These are phyloP conservation scores for Ennomos fuscantarius DNA, from an alignment of 2,888 invertebrate genomes.

Conservation along the genomic window DNA sequence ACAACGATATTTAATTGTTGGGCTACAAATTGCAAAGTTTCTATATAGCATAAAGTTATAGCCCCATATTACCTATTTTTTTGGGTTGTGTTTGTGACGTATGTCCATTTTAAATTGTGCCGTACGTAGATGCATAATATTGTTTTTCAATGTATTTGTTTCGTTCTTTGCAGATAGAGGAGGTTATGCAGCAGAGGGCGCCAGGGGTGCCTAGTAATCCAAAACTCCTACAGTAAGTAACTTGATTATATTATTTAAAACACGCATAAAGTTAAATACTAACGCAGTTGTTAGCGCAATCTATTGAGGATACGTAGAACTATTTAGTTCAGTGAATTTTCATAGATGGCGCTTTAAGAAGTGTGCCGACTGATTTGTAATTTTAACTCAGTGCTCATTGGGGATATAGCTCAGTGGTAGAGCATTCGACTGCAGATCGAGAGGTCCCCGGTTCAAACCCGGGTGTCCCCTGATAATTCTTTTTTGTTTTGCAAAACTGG, in stretches of 20 bases:
- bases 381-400: conserved; percentile 40
- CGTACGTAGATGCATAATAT: background rate
- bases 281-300: conserved; percentile 55
- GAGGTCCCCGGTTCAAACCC: conserved; percentile 85
- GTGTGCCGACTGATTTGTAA: conserved; percentile 30
- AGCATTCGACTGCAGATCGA: conserved; percentile 85
- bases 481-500: conserved; percentile 4
- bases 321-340: background rate
- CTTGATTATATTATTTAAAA: conserved; percentile 23
- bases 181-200: conserved; percentile 84
- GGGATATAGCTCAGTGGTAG: conserved; percentile 85
- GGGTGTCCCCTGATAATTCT: conserved; percentile 74
- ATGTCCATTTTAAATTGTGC: background rate
- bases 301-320: conserved; percentile 41
- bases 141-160: background rate
- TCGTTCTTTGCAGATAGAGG: conserved; percentile 66
- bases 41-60: too few species aligned
- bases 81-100: background rate
- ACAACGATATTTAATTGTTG: too few species aligned
- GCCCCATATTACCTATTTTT: too few species aligned
- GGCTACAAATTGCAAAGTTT: too few species aligned
- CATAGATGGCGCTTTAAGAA: conserved; percentile 48
- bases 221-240: conserved; percentile 64
- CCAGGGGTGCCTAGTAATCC: conserved; percentile 76
- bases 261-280: background rate